Evolutionary conservation across 2,797 vertebrate genomes (phyloP).

Genomic region (Anomalospiza imberbis): DNA sequence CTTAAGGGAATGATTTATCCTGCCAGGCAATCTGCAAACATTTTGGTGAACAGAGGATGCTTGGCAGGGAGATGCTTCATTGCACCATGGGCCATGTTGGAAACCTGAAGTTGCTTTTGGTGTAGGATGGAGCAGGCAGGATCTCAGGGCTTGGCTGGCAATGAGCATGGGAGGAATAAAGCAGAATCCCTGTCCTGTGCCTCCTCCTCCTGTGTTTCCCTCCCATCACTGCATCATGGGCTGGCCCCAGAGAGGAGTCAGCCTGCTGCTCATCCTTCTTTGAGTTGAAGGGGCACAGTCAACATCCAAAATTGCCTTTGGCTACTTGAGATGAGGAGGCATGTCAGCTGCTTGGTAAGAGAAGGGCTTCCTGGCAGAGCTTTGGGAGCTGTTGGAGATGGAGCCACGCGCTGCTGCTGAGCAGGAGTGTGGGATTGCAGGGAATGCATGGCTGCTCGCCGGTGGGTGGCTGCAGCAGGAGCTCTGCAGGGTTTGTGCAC

Average conservation of each 20-base stretch:
- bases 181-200: not conserved
- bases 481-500: not conserved
- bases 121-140: not conserved
- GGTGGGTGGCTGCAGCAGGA: not conserved
- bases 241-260: not conserved
- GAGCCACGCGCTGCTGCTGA: not conserved
- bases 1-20: not conserved
- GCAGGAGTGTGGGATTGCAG: not conserved
- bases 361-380: not conserved
- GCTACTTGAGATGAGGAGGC: not conserved
- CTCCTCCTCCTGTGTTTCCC: not conserved
- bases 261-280: not conserved
- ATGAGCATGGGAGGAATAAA: not conserved
- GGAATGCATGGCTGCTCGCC: rapidly evolving
- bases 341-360: not conserved
- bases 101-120: not conserved
- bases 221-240: rapidly evolving
- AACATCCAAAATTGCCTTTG: not conserved
- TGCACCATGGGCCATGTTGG: rapidly evolving
- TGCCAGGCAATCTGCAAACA: not conserved
- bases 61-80: not conserved
- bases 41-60: not conserved
- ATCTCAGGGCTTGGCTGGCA: not conserved
- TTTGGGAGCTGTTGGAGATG: not conserved
- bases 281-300: not conserved